A percentile compares a stretch with the other conserved stretches of the same genome.
These are phyloP conservation scores for Conus ventricosus DNA, from an alignment of 1,140 invertebrate genomes.

Conservation along the genomic window DNA sequence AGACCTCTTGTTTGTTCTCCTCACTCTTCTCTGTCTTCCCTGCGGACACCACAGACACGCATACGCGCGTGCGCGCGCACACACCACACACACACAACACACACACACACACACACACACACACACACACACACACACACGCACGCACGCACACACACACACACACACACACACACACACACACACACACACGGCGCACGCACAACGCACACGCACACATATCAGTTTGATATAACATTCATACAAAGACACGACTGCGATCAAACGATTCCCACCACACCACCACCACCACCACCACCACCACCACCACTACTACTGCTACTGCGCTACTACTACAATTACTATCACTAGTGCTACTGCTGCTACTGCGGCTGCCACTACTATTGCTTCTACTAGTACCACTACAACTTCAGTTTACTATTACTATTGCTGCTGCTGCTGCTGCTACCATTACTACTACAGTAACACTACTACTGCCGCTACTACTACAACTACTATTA, in stretches of 20 bases:
- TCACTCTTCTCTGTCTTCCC: neutral
- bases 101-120: neutral
- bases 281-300: too few relatives aligned
- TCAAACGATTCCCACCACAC: too few relatives aligned
- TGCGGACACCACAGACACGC: neutral
- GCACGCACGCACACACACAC: neutral
- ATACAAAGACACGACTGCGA: neutral
- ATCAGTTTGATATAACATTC: neutral
- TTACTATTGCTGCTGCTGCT: too few relatives aligned
- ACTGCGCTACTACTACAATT: too few relatives aligned
- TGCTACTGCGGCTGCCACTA: too few relatives aligned
- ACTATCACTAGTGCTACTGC: too few relatives aligned
- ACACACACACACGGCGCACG: conserved; percentile 13
- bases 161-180: conserved; percentile 17
- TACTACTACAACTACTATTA: too few relatives aligned
- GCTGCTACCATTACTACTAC: too few relatives aligned
- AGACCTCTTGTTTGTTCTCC: neutral
- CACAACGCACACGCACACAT: conserved; percentile 2
- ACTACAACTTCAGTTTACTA: too few relatives aligned
- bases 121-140: neutral
- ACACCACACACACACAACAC: neutral
- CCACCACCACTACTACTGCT: too few relatives aligned
- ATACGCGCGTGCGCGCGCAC: neutral
- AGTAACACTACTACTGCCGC: too few relatives aligned
- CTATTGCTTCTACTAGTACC: too few relatives aligned